Conservation (phyloP, 2,113 vertebrate genomes). For the Cygnus atratus region DNA sequence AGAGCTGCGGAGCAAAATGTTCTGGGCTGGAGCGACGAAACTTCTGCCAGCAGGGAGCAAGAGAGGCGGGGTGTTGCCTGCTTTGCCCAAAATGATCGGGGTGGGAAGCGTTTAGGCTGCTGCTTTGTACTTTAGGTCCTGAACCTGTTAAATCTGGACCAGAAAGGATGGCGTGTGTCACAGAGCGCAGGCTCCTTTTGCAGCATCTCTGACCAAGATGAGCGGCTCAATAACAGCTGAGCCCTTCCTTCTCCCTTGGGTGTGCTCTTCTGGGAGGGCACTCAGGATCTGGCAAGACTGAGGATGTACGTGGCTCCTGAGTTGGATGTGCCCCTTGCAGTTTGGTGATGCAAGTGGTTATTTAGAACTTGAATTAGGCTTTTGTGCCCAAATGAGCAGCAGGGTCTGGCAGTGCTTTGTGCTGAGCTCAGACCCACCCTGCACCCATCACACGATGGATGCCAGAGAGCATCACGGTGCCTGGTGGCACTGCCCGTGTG, state of each 20-base stretch:
- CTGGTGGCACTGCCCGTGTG: background rate
- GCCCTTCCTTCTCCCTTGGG: background rate
- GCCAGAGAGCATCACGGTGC: background rate
- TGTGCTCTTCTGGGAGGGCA: background rate
- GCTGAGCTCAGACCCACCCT: background rate
- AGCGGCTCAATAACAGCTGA: background rate
- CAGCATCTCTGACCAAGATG: background rate
- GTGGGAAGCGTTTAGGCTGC: background rate
- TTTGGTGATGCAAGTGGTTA: background rate
- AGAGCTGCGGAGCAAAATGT: background rate
- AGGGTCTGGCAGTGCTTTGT: background rate
- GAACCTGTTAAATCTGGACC: background rate
- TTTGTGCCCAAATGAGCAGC: background rate
- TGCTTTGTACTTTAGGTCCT: background rate
- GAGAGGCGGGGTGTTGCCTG: background rate
- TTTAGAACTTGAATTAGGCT: background rate
- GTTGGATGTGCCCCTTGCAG: background rate
- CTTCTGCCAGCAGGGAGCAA: background rate
- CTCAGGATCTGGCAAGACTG: background rate
- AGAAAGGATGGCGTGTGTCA: background rate
- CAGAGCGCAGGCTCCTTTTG: background rate
- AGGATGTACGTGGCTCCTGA: rapidly evolving
- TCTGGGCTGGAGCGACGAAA: background rate
- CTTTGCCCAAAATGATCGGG: background rate
- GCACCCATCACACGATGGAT: background rate